A percentile compares a stretch with the other conserved stretches of the same genome.
phyloP scores from a whole-genome alignment of 2,797 vertebrate genomes.

The Eulemur coronatus region DNA sequence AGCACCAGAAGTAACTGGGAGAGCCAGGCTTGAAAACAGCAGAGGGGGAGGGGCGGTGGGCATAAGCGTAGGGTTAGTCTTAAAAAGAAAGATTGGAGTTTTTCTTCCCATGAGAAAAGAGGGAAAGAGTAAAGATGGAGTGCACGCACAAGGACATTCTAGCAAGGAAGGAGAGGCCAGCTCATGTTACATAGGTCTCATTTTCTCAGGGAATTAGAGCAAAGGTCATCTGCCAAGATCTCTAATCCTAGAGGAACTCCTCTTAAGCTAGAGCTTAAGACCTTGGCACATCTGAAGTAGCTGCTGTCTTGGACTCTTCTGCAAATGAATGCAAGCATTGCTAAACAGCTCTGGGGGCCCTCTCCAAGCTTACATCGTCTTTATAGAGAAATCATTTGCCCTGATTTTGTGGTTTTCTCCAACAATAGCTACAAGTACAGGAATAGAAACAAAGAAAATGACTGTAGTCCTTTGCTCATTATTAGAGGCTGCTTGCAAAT shows the following conservation, averaged over 20 bases:
- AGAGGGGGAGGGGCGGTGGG: not conserved
- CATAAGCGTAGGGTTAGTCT: not conserved
- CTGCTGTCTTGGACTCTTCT: not conserved
- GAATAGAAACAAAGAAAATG: not conserved
- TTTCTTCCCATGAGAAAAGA: not conserved
- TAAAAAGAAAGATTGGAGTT: not conserved
- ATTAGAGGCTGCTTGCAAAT: not conserved
- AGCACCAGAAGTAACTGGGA: not conserved
- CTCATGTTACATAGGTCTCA: not conserved
- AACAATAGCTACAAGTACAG: not conserved
- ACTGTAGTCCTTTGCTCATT: not conserved
- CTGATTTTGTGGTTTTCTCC: slow-evolving; percentile 32
- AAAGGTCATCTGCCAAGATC: not conserved
- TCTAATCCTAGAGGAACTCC: not conserved
- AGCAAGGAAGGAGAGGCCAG: not conserved
- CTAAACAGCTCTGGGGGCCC: not conserved
- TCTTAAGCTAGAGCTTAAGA: not conserved
- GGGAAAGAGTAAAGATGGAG: not conserved
- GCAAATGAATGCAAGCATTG: not conserved
- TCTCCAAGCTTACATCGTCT: not conserved
- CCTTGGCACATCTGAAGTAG: not conserved
- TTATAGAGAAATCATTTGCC: not conserved
- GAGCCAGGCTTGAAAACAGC: not conserved
- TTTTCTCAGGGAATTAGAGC: not conserved
- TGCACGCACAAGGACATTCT: not conserved